A percentile compares a stretch with the other conserved stretches of the same genome.
phyloP scores from a whole-genome alignment of 37 sponge, comb jelly and placozoan species.

The Hormiphora californensis region DNA sequence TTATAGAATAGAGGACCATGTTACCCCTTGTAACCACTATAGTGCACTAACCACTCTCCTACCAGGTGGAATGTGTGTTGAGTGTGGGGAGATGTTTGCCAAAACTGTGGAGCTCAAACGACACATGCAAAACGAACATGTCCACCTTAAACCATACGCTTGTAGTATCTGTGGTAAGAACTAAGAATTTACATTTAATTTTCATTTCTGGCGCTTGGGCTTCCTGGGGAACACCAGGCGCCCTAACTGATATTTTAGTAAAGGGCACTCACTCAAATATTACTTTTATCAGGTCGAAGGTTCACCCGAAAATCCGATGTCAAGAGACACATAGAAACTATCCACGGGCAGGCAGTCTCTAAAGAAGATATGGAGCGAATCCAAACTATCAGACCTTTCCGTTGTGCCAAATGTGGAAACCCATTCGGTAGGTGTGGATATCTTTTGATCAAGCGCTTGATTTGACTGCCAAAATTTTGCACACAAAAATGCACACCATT shows the following conservation, averaged over 20 bases:
- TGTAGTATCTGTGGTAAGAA: slow-evolving; percentile 49
- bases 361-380: slow-evolving; percentile 50
- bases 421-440: slow-evolving; percentile 31
- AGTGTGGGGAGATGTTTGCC: slow-evolving; percentile 7
- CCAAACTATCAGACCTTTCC: slow-evolving; percentile 44
- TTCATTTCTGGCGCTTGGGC: background rate
- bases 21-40: background rate
- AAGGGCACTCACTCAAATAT: background rate
- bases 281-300: slow-evolving; percentile 26
- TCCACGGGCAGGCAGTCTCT: slow-evolving; percentile 51
- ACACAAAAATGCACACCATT: too few relatives aligned
- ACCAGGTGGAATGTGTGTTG: slow-evolving; percentile 19
- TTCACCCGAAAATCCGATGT: slow-evolving; percentile 47
- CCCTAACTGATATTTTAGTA: background rate
- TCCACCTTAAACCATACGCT: slow-evolving; percentile 50
- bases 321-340: slow-evolving; percentile 45
- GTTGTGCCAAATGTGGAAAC: slow-evolving; percentile 52
- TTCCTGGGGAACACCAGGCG: background rate
- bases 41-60: background rate
- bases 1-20: background rate
- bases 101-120: background rate
- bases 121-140: slow-evolving; percentile 51
- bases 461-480: too few relatives aligned
- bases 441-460: too few relatives aligned
- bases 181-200: background rate